Percentiles rank a stretch among this genome's conserved stretches.
phyloP scores from a whole-genome alignment of 2,797 vertebrate species.

The Alfaro cultratus region DNA sequence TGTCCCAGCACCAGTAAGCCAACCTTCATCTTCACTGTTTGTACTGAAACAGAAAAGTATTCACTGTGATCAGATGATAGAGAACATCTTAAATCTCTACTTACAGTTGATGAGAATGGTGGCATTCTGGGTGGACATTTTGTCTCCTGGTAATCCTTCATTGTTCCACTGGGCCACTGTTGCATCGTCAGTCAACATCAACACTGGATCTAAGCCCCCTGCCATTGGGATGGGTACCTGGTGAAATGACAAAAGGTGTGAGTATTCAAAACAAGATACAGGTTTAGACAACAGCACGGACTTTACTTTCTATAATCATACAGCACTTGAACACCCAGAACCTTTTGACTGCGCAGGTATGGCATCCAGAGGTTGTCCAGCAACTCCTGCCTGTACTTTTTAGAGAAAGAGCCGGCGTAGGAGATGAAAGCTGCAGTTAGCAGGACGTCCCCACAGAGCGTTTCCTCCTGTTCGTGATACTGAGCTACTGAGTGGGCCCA shows the following conservation, averaged over 20 bases:
- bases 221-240: constrained; percentile 81
- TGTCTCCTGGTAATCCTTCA: constrained; percentile 81
- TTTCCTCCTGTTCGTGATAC: constrained; percentile 83
- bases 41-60: background rate
- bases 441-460: constrained; percentile 79
- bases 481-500: constrained; percentile 81
- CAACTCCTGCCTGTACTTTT: constrained; percentile 75
- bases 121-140: constrained; percentile 82
- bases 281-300: background rate
- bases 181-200: constrained; percentile 79
- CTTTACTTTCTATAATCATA: background rate
- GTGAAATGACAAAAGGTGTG: constrained; percentile 1
- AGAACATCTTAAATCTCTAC: constrained; percentile 14
- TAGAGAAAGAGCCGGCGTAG: constrained; percentile 80
- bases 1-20: background rate
- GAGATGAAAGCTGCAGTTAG: constrained; percentile 80
- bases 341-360: constrained; percentile 77
- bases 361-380: constrained; percentile 81
- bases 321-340: constrained; percentile 16
- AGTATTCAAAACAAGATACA: background rate
- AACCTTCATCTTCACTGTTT: background rate
- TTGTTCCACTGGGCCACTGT: constrained; percentile 85
- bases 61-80: background rate
- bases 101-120: constrained; percentile 79
- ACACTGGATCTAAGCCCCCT: constrained; percentile 80